phyloP scores from a whole-genome alignment of 2,888 invertebrate genomes.

The Hydriomena furcata region DNA sequence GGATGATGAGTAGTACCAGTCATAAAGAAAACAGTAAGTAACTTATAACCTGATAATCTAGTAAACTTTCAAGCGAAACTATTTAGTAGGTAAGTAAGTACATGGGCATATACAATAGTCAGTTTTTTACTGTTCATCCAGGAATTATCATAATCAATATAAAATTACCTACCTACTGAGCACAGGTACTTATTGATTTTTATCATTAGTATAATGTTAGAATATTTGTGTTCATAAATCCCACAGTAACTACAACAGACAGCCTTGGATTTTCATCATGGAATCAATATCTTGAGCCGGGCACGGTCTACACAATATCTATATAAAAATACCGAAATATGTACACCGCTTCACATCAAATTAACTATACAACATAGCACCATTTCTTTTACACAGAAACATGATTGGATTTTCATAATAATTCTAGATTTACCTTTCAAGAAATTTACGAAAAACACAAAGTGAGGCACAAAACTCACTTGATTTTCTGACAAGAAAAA shows the following conservation, averaged over 20 bases:
- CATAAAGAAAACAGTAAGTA: too few relatives aligned
- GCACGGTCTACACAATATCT: neutral
- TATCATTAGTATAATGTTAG: too few relatives aligned
- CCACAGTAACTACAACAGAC: neutral
- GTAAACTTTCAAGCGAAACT: too few relatives aligned
- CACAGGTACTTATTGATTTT: too few relatives aligned
- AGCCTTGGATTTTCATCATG: neutral
- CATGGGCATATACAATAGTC: too few relatives aligned
- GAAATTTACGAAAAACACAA: slow-evolving; percentile 27
- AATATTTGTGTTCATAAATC: neutral
- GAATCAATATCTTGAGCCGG: slow-evolving; percentile 15
- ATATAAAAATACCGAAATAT: slow-evolving; percentile 10
- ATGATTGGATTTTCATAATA: slow-evolving; percentile 45
- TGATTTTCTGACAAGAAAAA: slow-evolving; percentile 40
- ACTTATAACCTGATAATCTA: too few relatives aligned
- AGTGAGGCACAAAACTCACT: slow-evolving; percentile 37
- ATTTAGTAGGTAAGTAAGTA: too few relatives aligned
- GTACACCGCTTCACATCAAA: slow-evolving; percentile 5
- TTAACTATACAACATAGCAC: slow-evolving; percentile 25
- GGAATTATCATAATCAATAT: too few relatives aligned
- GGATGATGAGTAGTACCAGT: too few relatives aligned
- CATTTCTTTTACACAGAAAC: neutral
- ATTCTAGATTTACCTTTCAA: slow-evolving; percentile 53
- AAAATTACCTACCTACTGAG: too few relatives aligned
- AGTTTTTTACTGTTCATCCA: too few relatives aligned